Evolutionary conservation across 2,888 invertebrate species (phyloP).

Genomic region (Linnaemya vulpina): DNA sequence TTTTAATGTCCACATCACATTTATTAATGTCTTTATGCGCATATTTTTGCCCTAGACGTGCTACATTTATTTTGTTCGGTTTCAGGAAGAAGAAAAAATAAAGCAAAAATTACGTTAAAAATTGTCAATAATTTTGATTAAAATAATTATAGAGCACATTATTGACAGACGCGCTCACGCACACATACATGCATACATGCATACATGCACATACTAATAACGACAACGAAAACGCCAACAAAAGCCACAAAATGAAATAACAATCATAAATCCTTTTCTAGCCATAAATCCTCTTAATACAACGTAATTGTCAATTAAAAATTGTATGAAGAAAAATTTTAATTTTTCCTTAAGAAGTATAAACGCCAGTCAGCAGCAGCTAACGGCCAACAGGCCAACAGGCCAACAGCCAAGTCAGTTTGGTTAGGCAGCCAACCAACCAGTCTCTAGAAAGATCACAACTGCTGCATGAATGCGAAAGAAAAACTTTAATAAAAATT

Average conservation of each 20-base stretch:
- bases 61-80: slow-evolving; percentile 35
- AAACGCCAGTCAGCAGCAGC: slow-evolving; percentile 49
- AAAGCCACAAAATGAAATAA: slow-evolving; percentile 49
- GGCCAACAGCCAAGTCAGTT: not conserved
- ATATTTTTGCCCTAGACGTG: slow-evolving; percentile 43
- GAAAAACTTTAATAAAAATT: slow-evolving; percentile 49
- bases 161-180: slow-evolving; percentile 60
- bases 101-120: slow-evolving; percentile 54
- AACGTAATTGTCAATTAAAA: slow-evolving; percentile 72
- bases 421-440: not conserved
- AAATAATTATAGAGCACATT: slow-evolving; percentile 69
- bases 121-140: slow-evolving; percentile 72
- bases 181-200: not conserved
- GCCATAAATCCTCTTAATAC: slow-evolving; percentile 72
- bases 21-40: slow-evolving; percentile 58
- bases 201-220: too few relatives aligned
- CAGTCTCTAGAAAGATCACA: slow-evolving; percentile 34
- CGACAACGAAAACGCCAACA: slow-evolving; percentile 36
- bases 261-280: slow-evolving; percentile 71
- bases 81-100: not conserved
- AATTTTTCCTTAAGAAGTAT: slow-evolving; percentile 60
- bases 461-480: not conserved
- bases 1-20: slow-evolving; percentile 31
- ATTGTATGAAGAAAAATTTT: slow-evolving; percentile 69
- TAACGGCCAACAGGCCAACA: not conserved